Percentiles rank a stretch among this genome's conserved stretches.
Conservation (phyloP, 2,888 invertebrate species). For the Fabriciana adippe region DNA sequence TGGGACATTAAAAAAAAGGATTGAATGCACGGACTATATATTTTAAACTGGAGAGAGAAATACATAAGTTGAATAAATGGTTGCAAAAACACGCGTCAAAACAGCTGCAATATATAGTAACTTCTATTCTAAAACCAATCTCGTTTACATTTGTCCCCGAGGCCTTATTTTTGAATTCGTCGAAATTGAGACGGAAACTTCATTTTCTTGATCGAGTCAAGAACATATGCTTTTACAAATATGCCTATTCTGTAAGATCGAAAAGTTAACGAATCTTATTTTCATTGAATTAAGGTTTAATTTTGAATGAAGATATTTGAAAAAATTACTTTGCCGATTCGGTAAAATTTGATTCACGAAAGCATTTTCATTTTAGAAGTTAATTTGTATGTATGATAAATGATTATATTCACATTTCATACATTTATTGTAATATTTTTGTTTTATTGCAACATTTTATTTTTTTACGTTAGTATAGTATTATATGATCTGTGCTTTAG, state of each 20-base stretch:
- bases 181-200: constrained; percentile 22
- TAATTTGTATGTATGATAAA: too few relatives aligned
- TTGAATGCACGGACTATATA: too few relatives aligned
- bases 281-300: background rate
- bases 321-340: constrained; percentile 3
- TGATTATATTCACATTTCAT: too few relatives aligned
- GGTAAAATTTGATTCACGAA: constrained; percentile 1
- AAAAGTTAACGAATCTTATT: background rate
- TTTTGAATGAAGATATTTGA: background rate
- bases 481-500: background rate
- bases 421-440: too few relatives aligned
- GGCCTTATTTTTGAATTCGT: constrained; percentile 24
- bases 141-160: constrained; percentile 10
- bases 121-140: constrained; percentile 16
- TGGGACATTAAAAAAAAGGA: too few relatives aligned
- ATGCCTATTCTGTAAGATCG: background rate
- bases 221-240: constrained; percentile 11
- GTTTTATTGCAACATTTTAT: background rate
- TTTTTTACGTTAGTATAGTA: background rate
- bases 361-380: background rate
- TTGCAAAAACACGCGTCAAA: background rate
- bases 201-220: constrained; percentile 16
- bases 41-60: too few relatives aligned
- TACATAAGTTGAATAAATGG: too few relatives aligned
- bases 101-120: constrained; percentile 8